These are phyloP conservation scores for Phymorhynchus buccinoides DNA, from an alignment of 1,140 invertebrate species.

Conservation along the genomic window DNA sequence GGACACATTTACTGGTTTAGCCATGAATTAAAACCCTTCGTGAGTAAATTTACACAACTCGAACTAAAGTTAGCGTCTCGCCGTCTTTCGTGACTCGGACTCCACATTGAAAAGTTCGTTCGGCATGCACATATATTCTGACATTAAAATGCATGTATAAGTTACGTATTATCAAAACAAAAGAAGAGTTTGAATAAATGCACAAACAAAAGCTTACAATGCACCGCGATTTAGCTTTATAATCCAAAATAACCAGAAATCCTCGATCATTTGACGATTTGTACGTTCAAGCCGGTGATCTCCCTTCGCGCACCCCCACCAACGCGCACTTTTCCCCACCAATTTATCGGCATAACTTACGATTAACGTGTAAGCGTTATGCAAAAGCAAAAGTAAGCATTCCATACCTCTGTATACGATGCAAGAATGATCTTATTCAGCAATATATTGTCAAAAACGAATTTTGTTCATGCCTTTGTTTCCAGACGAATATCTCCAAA, in stretches of 20 bases:
- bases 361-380: background rate
- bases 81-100: too few relatives aligned
- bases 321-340: background rate
- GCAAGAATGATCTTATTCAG: background rate
- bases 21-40: too few relatives aligned
- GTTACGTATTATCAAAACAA: too few relatives aligned
- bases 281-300: background rate
- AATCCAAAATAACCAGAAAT: too few relatives aligned
- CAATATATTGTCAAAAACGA: background rate
- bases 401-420: background rate
- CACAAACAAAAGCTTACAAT: too few relatives aligned
- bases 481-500: background rate
- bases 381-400: background rate
- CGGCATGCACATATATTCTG: background rate
- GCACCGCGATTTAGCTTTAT: too few relatives aligned
- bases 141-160: too few relatives aligned
- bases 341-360: background rate
- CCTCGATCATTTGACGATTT: too few relatives aligned
- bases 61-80: too few relatives aligned
- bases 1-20: too few relatives aligned
- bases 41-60: too few relatives aligned
- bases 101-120: background rate
- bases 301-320: background rate
- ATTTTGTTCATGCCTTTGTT: background rate
- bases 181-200: too few relatives aligned